These are phyloP conservation scores for Epistrophella euchroma DNA, from an alignment of 2,888 invertebrate genomes.

Conservation along the genomic window DNA sequence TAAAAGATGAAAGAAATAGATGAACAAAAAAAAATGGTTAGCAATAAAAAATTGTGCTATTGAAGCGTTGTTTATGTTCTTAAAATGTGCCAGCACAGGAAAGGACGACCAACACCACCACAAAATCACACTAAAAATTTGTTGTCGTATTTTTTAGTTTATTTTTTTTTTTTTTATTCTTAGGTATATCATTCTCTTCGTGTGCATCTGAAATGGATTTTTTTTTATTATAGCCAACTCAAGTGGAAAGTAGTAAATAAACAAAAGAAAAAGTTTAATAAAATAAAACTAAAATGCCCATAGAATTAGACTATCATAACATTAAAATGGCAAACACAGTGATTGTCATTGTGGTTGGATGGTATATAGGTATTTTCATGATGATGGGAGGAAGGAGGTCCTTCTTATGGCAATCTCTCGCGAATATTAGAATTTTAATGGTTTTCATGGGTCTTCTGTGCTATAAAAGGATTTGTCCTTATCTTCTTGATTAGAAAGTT, in stretches of 20 bases:
- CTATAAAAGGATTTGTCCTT: slow-evolving; percentile 27
- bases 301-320: slow-evolving; percentile 71
- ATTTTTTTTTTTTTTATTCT: not conserved
- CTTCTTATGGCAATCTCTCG: not conserved
- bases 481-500: slow-evolving; percentile 27
- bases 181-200: slow-evolving; percentile 18
- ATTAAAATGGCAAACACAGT: slow-evolving; percentile 61
- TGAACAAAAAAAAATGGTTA: slow-evolving; percentile 6
- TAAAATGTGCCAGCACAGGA: slow-evolving; percentile 4
- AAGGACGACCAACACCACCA: slow-evolving; percentile 5
- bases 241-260: slow-evolving; percentile 76
- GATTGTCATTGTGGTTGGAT: slow-evolving; percentile 45
- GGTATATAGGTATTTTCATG: not conserved
- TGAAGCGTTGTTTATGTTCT: slow-evolving; percentile 46
- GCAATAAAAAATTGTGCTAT: slow-evolving; percentile 62
- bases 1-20: slow-evolving; percentile 22
- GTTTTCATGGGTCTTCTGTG: slow-evolving; percentile 24
- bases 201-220: slow-evolving; percentile 65
- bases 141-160: slow-evolving; percentile 20
- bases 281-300: slow-evolving; percentile 71
- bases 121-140: slow-evolving; percentile 28
- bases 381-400: not conserved
- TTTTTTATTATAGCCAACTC: slow-evolving; percentile 62
- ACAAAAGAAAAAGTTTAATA: slow-evolving; percentile 65
- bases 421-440: slow-evolving; percentile 33